Evolutionary conservation across 1,140 invertebrate species (phyloP).

Genomic region (Vanessa atalanta): DNA sequence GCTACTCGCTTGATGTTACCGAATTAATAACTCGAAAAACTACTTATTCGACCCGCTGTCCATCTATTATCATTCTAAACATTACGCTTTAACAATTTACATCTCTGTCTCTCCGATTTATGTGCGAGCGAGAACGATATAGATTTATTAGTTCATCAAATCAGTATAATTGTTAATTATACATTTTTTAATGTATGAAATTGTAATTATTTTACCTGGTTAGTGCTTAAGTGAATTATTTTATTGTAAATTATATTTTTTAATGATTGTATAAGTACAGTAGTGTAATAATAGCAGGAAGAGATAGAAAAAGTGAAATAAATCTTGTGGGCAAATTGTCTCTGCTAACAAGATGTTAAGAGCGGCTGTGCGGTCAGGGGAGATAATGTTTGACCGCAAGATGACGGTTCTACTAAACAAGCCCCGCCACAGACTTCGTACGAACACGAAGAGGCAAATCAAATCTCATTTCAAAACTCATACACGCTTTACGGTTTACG

Average conservation of each 20-base stretch:
- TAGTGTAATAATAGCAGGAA: constrained; percentile 31
- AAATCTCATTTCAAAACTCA: constrained; percentile 19
- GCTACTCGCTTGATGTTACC: constrained; percentile 29
- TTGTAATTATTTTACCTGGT: background rate
- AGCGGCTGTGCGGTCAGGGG: constrained; percentile 51
- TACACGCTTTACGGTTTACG: background rate
- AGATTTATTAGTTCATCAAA: constrained; percentile 4
- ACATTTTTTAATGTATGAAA: background rate
- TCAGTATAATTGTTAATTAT: background rate
- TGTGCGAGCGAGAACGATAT: constrained; percentile 8
- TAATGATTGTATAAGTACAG: constrained; percentile 42
- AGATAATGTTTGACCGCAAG: constrained; percentile 66
- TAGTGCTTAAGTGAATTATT: background rate
- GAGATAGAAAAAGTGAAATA: constrained; percentile 40
- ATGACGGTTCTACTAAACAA: constrained; percentile 58
- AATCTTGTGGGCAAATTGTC: constrained; percentile 53
- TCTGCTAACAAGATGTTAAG: constrained; percentile 61
- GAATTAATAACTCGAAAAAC: constrained; percentile 44
- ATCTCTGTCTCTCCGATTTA: constrained; percentile 23
- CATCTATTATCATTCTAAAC: constrained; percentile 21
- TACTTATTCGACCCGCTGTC: constrained; percentile 30
- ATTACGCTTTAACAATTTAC: constrained; percentile 19
- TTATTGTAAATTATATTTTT: background rate
- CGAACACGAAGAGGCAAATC: constrained; percentile 7
- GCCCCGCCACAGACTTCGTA: constrained; percentile 43